A percentile compares a stretch with the other conserved stretches of the same genome.
phyloP scores from a whole-genome alignment of 2,888 invertebrate genomes.

The Exephanes ischioxanthus region DNA sequence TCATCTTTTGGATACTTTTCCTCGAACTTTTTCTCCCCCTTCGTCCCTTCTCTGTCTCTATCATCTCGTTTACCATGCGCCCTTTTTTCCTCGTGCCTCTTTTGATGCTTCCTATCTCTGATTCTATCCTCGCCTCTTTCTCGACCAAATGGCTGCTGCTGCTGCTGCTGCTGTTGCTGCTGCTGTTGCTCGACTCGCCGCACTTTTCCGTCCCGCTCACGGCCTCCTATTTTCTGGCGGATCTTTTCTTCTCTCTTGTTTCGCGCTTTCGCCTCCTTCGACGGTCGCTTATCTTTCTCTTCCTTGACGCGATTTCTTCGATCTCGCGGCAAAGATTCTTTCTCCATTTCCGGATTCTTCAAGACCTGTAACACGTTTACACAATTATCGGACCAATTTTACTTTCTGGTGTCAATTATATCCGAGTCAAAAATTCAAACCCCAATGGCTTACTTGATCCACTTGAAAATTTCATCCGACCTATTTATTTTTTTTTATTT shows the following conservation, averaged over 20 bases:
- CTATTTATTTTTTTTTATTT: too few species aligned
- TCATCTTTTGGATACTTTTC: constrained; percentile 83
- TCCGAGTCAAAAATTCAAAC: not conserved
- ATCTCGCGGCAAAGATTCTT: constrained; percentile 79
- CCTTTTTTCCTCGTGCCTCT: constrained; percentile 82
- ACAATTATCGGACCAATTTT: not conserved
- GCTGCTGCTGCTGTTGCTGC: too few species aligned
- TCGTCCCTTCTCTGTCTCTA: constrained; percentile 74
- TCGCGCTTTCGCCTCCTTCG: constrained; percentile 82
- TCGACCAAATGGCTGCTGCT: too few species aligned
- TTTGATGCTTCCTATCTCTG: constrained; percentile 66
- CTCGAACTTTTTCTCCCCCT: constrained; percentile 80
- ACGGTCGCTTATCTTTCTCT: constrained; percentile 80
- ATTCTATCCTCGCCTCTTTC: too few species aligned
- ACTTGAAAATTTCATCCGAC: not conserved
- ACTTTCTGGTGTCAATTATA: not conserved
- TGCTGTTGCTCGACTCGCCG: constrained; percentile 77
- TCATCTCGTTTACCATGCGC: constrained; percentile 82
- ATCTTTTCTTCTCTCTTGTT: constrained; percentile 82
- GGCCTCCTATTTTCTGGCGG: constrained; percentile 70
- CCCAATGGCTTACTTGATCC: not conserved
- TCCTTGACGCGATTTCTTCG: constrained; percentile 82
- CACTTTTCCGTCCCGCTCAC: constrained; percentile 34
- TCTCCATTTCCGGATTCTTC: constrained; percentile 82
- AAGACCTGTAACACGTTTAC: constrained; percentile 76